phyloP scores from a whole-genome alignment of 2,888 invertebrate species.

The Agonopterix heracliana region DNA sequence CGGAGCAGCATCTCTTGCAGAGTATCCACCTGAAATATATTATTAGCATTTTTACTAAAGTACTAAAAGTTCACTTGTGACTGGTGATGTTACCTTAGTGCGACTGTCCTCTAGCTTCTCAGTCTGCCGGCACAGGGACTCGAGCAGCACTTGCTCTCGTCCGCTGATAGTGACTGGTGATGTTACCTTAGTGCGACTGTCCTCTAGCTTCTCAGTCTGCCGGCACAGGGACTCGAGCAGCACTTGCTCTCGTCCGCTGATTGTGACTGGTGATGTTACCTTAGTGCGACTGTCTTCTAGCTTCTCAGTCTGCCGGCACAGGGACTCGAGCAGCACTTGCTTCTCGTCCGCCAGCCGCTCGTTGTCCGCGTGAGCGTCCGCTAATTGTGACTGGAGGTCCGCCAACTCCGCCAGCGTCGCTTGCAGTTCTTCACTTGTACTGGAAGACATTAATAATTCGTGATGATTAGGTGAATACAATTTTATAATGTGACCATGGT shows the following conservation, averaged over 20 bases:
- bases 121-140: constrained; percentile 93
- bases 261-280: constrained; percentile 25
- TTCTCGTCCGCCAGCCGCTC: constrained; percentile 92
- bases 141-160: constrained; percentile 90
- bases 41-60: neutral
- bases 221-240: constrained; percentile 92
- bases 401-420: constrained; percentile 95
- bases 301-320: constrained; percentile 94
- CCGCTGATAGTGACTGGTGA: too few relatives aligned
- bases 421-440: constrained; percentile 94
- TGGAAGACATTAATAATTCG: constrained; percentile 35
- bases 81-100: constrained; percentile 79
- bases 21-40: constrained; percentile 80
- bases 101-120: constrained; percentile 93
- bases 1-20: constrained; percentile 86
- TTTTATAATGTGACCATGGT: too few relatives aligned
- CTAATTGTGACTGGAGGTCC: constrained; percentile 90
- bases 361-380: constrained; percentile 91
- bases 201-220: constrained; percentile 94
- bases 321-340: constrained; percentile 90
- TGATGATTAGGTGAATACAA: too few relatives aligned
- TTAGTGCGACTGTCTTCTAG: constrained; percentile 90
- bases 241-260: constrained; percentile 81
- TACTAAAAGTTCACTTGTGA: too few relatives aligned
- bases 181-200: constrained; percentile 84